Base-by-base conservation (phyloP, 2,888 invertebrate species). In the Rotaria socialis region DNA sequence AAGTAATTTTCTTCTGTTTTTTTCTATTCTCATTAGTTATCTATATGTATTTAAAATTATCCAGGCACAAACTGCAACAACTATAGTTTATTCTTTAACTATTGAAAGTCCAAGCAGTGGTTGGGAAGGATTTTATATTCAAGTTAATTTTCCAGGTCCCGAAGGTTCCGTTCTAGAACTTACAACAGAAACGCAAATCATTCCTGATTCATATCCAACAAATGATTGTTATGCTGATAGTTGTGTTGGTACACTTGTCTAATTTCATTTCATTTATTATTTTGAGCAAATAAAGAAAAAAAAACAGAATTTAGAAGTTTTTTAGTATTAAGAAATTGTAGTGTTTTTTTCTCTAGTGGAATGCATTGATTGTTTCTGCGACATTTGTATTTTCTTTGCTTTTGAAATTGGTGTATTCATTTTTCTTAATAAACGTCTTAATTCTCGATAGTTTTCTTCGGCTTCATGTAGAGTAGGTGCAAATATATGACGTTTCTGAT, bases 121-220 rank as follows among this genome's bases (percentile, higher is more conserved):
- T 19, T 88, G 88, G 87, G 41, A 87, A 41, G 87, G 87, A n/a
- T 88, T 88, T 85, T 88, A 86, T 84, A 86, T 88, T 43, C 87
- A 89, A 89, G 87, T 88, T 43, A 89, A 88, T n/a, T 90, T 89
- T 87, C 86, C 87, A 7, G 89, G 89, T n/a, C 87, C 88, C 3
- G 88, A 88, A n/a, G 88, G 88, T 41, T 87, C 89, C 4, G 88
- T 87, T 22, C 87, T 89, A 11, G 89, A 89, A 84, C 88, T 89
- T 75, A 90, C 89, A 14, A 90, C 90, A 10, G 89, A 90, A 87
- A 88, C 88, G 11, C 86, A 88, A 86, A 89, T 90, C 55, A 89
- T 89, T 56, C 90, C 90, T n/a, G 89, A 90, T 86, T 88, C 88
- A 35, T 89, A 89, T 87, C 89, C 89, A 47, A 80, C 43, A 47